Conservation (phyloP, 2,797 vertebrate genomes). For the Oceanodroma leucorhoa region DNA sequence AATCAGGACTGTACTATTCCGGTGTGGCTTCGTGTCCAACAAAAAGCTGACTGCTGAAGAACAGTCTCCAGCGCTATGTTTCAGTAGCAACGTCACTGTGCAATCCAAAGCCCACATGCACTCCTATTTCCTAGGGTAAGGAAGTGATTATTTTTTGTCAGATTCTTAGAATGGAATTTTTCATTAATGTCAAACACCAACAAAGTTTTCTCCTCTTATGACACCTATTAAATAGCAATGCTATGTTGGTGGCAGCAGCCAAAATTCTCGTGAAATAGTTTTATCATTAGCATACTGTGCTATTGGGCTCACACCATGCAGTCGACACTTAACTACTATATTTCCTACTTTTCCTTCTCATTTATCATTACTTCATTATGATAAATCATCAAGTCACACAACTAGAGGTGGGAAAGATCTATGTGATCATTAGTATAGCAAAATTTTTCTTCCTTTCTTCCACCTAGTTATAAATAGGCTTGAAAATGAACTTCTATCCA, state of each 20-base stretch:
- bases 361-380: slow-evolving; percentile 7
- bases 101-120: not conserved
- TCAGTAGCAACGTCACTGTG: not conserved
- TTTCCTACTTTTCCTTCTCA: slow-evolving; percentile 6
- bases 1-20: not conserved
- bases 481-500: not conserved
- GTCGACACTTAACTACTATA: not conserved
- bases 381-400: slow-evolving; percentile 8
- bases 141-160: not conserved
- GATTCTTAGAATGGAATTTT: not conserved
- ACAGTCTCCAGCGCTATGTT: not conserved
- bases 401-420: not conserved
- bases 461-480: not conserved
- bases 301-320: not conserved
- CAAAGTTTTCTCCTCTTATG: not conserved
- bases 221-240: not conserved
- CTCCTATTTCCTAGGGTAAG: not conserved
- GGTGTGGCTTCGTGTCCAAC: not conserved
- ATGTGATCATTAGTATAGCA: not conserved
- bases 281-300: not conserved
- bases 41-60: not conserved
- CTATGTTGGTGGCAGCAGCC: not conserved
- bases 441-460: slow-evolving; percentile 6
- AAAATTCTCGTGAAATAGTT: not conserved
- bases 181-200: not conserved